phyloP scores from a whole-genome alignment of 2,113 vertebrate genomes.

The Stigmatopora argus region DNA sequence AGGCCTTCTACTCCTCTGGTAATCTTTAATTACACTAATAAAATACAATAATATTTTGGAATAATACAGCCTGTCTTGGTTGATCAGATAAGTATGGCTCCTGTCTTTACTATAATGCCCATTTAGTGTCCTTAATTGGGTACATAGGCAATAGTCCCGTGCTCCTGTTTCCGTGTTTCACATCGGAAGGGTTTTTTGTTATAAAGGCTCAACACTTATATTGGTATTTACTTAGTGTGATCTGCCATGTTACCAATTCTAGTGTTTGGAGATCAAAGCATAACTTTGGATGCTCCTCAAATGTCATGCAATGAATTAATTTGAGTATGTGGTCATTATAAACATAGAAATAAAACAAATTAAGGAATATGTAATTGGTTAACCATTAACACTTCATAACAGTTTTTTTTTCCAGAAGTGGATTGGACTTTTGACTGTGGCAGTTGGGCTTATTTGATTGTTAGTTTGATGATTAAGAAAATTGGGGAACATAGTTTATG shows the following conservation, averaged over 20 bases:
- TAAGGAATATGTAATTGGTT: background rate
- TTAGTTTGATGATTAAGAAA: background rate
- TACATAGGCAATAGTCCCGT: constrained; percentile 61
- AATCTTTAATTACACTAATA: constrained; percentile 18
- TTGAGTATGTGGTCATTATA: background rate
- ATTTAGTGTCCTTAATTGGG: constrained; percentile 60
- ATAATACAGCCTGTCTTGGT: constrained; percentile 34
- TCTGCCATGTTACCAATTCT: constrained; percentile 14
- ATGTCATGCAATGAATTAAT: background rate
- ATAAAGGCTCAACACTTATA: constrained; percentile 49
- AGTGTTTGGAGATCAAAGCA: constrained; percentile 10
- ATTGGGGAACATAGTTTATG: background rate
- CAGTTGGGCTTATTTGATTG: background rate
- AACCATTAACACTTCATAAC: background rate
- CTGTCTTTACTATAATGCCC: constrained; percentile 33
- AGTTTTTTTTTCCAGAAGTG: background rate
- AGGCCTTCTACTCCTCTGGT: constrained; percentile 14
- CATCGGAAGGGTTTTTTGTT: constrained; percentile 62
- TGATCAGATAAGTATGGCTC: constrained; percentile 51
- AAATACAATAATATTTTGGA: constrained; percentile 15
- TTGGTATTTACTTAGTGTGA: constrained; percentile 24
- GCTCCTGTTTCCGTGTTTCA: constrained; percentile 57
- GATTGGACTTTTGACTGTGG: background rate
- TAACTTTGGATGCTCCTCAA: background rate
- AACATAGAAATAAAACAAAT: background rate